phyloP scores from a whole-genome alignment of 2,888 invertebrate species.

The Rhogogaster chlorosoma region DNA sequence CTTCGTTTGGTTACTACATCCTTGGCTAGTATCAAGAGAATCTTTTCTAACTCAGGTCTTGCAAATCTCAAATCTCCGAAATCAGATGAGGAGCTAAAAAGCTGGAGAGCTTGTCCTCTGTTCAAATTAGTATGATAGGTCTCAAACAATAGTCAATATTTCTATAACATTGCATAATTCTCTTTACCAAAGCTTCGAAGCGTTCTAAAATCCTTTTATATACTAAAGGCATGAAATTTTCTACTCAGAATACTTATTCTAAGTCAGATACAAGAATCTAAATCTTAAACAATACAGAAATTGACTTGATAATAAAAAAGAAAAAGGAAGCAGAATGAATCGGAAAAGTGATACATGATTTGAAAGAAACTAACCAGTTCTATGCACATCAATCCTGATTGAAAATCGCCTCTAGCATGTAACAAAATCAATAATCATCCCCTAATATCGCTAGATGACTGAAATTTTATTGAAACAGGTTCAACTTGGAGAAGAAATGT shows the following conservation, averaged over 20 bases:
- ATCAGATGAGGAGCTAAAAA: not conserved
- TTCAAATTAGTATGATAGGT: not conserved
- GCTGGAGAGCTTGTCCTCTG: not conserved
- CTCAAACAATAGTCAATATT: not conserved
- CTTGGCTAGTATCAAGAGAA: not conserved
- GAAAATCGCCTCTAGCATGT: not conserved
- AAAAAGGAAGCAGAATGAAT: not conserved
- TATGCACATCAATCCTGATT: not conserved
- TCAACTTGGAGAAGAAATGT: slow-evolving; percentile 95
- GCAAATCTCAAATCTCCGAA: not conserved
- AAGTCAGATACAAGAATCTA: not conserved
- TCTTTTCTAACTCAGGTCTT: not conserved
- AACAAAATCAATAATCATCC: not conserved
- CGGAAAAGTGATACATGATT: not conserved
- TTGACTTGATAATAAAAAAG: not conserved
- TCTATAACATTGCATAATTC: not conserved
- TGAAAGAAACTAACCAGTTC: not conserved
- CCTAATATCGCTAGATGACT: not conserved
- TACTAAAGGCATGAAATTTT: not conserved
- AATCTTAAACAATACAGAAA: not conserved
- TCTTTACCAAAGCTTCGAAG: not conserved
- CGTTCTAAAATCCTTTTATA: not conserved
- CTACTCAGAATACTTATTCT: not conserved
- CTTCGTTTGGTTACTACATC: not conserved
- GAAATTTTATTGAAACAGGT: slow-evolving; percentile 80